Conservation (phyloP, 2,797 vertebrate genomes). For the Xiphorhynchus erythropygius region DNA sequence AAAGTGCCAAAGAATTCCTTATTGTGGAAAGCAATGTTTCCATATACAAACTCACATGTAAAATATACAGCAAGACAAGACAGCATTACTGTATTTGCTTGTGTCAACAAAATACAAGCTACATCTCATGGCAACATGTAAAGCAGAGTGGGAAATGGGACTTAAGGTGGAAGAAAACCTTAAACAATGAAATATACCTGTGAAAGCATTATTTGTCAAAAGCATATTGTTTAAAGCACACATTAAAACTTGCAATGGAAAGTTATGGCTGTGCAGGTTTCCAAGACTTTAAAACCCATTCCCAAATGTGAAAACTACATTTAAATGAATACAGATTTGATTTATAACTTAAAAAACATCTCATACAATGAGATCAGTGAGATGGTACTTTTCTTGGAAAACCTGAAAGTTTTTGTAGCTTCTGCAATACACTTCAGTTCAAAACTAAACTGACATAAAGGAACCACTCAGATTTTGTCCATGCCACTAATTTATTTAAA, state of each 20-base stretch:
- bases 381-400: neutral
- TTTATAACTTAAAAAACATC: neutral
- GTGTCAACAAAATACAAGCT: neutral
- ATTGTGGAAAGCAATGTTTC: neutral
- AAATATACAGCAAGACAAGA: neutral
- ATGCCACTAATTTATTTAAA: neutral
- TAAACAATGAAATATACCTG: neutral
- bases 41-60: neutral
- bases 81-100: neutral
- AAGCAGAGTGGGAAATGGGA: neutral
- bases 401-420: neutral
- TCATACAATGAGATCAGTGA: neutral
- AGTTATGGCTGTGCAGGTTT: neutral
- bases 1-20: neutral
- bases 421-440: neutral
- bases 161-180: neutral
- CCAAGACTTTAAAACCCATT: neutral
- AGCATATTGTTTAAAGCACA: neutral
- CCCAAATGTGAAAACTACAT: neutral
- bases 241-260: neutral
- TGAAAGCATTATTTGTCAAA: neutral
- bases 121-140: accelerated
- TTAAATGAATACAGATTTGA: neutral
- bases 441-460: neutral
- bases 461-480: neutral